Evolutionary conservation across 1,140 invertebrate genomes (phyloP).

Genomic region (Meloidogyne hapla): DNA sequence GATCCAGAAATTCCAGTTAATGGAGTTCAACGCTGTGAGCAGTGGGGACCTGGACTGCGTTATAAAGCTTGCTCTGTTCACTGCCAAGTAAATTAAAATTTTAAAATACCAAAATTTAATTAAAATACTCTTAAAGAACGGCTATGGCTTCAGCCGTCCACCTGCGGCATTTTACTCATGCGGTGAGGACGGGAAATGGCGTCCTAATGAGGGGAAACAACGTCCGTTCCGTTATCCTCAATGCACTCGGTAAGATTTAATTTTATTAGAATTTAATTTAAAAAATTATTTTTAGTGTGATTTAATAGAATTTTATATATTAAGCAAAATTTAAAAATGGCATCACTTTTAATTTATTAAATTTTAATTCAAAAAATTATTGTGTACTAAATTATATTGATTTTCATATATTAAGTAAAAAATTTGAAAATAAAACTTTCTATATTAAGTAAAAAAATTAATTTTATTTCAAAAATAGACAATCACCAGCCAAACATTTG

Average conservation of each 20-base stretch:
- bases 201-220: constrained; percentile 74
- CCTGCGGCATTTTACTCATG: constrained; percentile 93
- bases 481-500: constrained; percentile 45
- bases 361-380: too few relatives aligned
- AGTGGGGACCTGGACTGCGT: constrained; percentile 91
- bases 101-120: background rate
- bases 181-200: constrained; percentile 91
- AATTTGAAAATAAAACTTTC: too few relatives aligned
- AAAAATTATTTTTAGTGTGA: background rate
- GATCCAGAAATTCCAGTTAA: constrained; percentile 81
- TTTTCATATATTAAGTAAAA: too few relatives aligned
- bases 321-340: too few relatives aligned
- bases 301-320: too few relatives aligned
- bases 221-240: constrained; percentile 58
- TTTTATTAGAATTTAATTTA: background rate
- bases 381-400: too few relatives aligned
- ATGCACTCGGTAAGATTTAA: constrained; percentile 53
- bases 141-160: constrained; percentile 81
- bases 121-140: constrained; percentile 64
- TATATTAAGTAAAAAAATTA: too few relatives aligned
- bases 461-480: too few relatives aligned
- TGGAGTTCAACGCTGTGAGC: constrained; percentile 83
- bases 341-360: too few relatives aligned
- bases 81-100: constrained; percentile 70
- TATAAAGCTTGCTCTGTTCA: constrained; percentile 79